Conservation (phyloP, 2,113 vertebrate species). For the Brachyhypopomus gauderio region DNA sequence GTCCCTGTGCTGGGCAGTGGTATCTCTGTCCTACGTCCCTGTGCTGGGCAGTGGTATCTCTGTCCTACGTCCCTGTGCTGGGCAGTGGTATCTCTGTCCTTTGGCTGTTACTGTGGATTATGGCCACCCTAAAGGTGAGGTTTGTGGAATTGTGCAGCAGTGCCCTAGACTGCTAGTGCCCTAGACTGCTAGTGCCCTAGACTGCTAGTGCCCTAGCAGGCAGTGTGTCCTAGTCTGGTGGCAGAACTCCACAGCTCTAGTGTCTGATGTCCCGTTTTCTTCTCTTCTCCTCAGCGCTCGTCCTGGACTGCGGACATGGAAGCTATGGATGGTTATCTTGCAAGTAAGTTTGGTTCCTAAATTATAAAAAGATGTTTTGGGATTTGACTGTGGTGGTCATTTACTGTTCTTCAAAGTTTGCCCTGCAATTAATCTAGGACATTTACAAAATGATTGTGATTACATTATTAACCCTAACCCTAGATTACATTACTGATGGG, state of each 20-base stretch:
- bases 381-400: background rate
- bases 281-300: constrained; percentile 76
- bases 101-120: constrained; percentile 11
- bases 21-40: too few relatives aligned
- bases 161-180: background rate
- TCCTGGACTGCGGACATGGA: constrained; percentile 92
- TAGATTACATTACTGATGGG: too few relatives aligned
- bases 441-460: too few relatives aligned
- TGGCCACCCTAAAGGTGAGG: background rate
- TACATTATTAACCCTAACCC: too few relatives aligned
- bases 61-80: too few relatives aligned
- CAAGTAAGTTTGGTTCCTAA: constrained; percentile 83
- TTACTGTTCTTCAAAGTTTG: background rate
- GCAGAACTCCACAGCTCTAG: constrained; percentile 9
- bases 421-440: too few relatives aligned
- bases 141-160: background rate
- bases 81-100: background rate
- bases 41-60: too few relatives aligned
- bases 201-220: background rate
- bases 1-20: too few relatives aligned
- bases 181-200: background rate
- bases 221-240: background rate
- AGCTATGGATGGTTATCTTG: constrained; percentile 85
- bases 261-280: constrained; percentile 40
- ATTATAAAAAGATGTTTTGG: too few relatives aligned